Evolutionary conservation across 2,888 invertebrate genomes (phyloP).

Genomic region (Allolobophora icterica): DNA sequence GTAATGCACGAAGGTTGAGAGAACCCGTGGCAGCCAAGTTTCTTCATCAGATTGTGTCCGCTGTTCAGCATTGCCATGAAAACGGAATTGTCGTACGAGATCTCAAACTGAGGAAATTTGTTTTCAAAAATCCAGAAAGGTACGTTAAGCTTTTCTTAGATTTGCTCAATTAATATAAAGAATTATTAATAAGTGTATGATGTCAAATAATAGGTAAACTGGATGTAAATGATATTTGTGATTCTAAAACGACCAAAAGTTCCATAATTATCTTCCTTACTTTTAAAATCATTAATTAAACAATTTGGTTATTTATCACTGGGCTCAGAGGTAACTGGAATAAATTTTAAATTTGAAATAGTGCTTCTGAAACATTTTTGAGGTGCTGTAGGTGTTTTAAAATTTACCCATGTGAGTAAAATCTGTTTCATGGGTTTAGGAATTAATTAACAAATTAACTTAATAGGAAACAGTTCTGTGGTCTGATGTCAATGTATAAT

Average conservation of each 20-base stretch:
- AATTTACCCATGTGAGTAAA: background rate
- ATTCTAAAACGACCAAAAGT: too few relatives aligned
- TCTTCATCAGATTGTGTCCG: slow-evolving; percentile 88
- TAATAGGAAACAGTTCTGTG: background rate
- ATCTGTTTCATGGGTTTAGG: background rate
- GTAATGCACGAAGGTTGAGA: slow-evolving; percentile 81
- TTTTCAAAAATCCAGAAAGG: slow-evolving; percentile 90
- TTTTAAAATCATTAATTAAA: background rate
- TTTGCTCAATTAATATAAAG: background rate
- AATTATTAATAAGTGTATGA: background rate
- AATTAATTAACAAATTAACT: background rate
- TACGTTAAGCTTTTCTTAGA: slow-evolving; percentile 66
- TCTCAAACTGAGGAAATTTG: slow-evolving; percentile 93
- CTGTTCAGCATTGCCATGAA: slow-evolving; percentile 88
- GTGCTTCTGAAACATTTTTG: background rate
- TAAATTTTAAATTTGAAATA: background rate
- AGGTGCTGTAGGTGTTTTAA: background rate
- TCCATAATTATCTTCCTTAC: background rate
- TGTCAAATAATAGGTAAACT: background rate
- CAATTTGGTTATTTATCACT: too few relatives aligned
- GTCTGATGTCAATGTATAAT: background rate
- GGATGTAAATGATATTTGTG: background rate
- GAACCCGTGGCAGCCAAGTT: slow-evolving; percentile 85
- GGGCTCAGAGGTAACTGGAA: background rate
- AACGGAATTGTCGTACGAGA: slow-evolving; percentile 92